A percentile compares a stretch with the other conserved stretches of the same genome.
phyloP scores from a whole-genome alignment of 2,888 invertebrate genomes.

The Ditula angustiorana region DNA sequence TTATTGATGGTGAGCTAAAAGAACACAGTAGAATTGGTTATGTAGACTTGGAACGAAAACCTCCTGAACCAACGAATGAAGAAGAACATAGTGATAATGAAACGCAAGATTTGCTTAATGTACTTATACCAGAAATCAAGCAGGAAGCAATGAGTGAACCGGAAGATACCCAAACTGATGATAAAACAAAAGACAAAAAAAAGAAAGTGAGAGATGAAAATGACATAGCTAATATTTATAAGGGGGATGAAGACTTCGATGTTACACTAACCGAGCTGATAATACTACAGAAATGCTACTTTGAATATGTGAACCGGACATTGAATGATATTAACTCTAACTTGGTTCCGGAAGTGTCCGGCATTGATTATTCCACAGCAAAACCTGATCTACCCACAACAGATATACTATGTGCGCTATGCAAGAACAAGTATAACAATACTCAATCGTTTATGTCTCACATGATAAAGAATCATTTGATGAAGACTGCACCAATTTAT shows the following conservation, averaged over 20 bases:
- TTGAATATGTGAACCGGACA: slow-evolving; percentile 66
- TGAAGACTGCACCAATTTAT: slow-evolving; percentile 66
- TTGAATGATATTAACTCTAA: slow-evolving; percentile 62
- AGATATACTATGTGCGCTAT: slow-evolving; percentile 66
- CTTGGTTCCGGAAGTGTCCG: slow-evolving; percentile 60
- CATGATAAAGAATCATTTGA: slow-evolving; percentile 70
- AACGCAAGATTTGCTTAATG: slow-evolving; percentile 49
- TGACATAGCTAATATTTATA: slow-evolving; percentile 58
- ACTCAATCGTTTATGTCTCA: slow-evolving; percentile 60
- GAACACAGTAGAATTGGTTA: slow-evolving; percentile 65
- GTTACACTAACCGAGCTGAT: slow-evolving; percentile 75
- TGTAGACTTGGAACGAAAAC: slow-evolving; percentile 61
- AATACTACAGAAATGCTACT: slow-evolving; percentile 72
- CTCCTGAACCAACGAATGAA: slow-evolving; percentile 40
- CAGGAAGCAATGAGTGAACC: slow-evolving; percentile 55
- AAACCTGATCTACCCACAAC: slow-evolving; percentile 51
- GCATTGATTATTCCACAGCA: slow-evolving; percentile 61
- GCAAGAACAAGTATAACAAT: slow-evolving; percentile 59
- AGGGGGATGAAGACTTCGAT: slow-evolving; percentile 78
- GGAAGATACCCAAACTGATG: slow-evolving; percentile 52
- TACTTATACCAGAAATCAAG: slow-evolving; percentile 55
- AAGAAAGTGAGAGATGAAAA: slow-evolving; percentile 43
- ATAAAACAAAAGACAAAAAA: slow-evolving; percentile 45
- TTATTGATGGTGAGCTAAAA: slow-evolving; percentile 67
- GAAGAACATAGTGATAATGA: slow-evolving; percentile 40